Percentiles rank a stretch among this genome's conserved stretches.
phyloP scores from a whole-genome alignment of 2,113 vertebrate genomes.

The Albula glossodonta region DNA sequence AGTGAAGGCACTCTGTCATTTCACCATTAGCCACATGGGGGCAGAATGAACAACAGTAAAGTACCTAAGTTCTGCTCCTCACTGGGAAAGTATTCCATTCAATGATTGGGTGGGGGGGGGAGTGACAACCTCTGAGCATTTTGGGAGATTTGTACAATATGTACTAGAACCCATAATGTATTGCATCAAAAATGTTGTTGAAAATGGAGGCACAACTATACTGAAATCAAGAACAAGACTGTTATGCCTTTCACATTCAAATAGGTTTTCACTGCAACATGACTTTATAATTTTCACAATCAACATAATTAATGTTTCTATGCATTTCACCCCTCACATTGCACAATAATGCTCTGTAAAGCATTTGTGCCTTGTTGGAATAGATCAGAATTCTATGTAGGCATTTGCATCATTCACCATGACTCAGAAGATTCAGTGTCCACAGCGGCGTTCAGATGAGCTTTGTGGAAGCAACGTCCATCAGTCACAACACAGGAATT shows the following conservation, averaged over 20 bases:
- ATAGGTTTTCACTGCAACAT: neutral
- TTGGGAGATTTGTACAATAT: neutral
- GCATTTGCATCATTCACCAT: neutral
- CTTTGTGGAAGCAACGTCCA: neutral
- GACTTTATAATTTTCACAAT: neutral
- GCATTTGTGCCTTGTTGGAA: neutral
- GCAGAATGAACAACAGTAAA: neutral
- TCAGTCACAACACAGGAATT: neutral
- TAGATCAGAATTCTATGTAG: neutral
- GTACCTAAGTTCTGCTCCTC: neutral
- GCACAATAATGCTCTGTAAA: neutral
- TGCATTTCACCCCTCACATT: no score
- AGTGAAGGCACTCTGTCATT: neutral
- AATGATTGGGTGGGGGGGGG: neutral
- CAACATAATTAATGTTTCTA: neutral
- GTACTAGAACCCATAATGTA: neutral
- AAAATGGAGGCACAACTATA: neutral
- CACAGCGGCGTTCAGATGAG: neutral
- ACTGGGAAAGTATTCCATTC: neutral
- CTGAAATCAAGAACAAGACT: neutral
- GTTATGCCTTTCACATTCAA: neutral
- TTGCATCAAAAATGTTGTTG: neutral
- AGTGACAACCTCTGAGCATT: neutral
- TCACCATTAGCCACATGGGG: neutral
- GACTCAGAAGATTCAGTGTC: neutral